phyloP scores from a whole-genome alignment of 2,888 invertebrate species.

The Sipha maydis region DNA sequence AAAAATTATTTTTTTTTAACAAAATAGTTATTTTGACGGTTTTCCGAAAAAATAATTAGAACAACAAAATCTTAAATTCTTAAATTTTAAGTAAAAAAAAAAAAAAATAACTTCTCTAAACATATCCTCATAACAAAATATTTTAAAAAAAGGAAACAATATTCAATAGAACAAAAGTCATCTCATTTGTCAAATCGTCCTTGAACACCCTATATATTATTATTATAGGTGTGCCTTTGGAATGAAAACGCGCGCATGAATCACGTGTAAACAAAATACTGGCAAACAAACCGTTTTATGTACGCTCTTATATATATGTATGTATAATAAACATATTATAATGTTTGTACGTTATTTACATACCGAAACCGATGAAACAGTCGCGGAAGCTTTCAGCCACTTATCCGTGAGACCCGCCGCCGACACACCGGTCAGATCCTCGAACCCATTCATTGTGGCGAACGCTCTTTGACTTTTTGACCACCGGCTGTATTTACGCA shows the following conservation, averaged over 20 bases:
- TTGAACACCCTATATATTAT: too few species aligned
- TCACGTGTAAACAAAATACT: slow-evolving; percentile 15
- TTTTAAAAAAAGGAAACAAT: too few species aligned
- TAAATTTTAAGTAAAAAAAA: too few species aligned
- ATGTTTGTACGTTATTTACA: slow-evolving; percentile 2
- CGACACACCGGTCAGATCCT: not conserved
- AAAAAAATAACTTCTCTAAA: too few species aligned
- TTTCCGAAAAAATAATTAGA: too few species aligned
- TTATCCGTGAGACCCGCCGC: not conserved
- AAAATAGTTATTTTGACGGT: too few species aligned
- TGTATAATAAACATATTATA: not conserved
- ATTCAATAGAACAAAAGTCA: too few species aligned
- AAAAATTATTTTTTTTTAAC: too few species aligned
- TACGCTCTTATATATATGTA: too few species aligned
- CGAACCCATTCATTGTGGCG: not conserved
- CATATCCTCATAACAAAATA: too few species aligned
- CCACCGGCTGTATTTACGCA: not conserved
- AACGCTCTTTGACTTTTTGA: not conserved
- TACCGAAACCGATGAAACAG: slow-evolving; percentile 4
- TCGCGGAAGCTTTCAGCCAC: slow-evolving; percentile 41
- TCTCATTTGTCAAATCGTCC: too few species aligned
- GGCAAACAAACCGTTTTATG: slow-evolving; percentile 1
- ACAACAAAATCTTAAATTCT: too few species aligned
- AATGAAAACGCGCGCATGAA: not conserved
- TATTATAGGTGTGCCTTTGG: not conserved